Evolutionary conservation across 2,888 invertebrate genomes (phyloP), one percentile per base, ranked within the genome.

Genomic region (Temnothorax unifasciatus): DNA sequence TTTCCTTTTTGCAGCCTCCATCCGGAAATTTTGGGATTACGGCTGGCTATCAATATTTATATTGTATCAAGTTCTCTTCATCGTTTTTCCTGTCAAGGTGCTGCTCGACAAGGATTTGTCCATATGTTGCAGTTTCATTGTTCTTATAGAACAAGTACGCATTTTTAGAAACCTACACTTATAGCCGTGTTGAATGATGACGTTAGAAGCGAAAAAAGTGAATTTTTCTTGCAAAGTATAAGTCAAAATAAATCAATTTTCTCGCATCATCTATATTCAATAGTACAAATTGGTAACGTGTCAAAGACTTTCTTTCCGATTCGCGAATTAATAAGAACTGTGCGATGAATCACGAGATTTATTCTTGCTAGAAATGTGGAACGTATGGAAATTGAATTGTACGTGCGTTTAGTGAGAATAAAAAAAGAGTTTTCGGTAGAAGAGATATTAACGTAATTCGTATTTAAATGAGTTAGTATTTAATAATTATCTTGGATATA

Each of bases 61-160:
- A 4, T 4, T 91, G 4, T 96, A 95, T 89, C 93, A 95, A 87
- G 38, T 93, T 15, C 68, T 90, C 3, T 95, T 95, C 63, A 92
- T 96, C 68, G 88, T 92, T 84, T 79, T 95, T 18, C 96, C 96
- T 2, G 93, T 95, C 1, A 90, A 93, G 64, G 91, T 95, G 69
- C 89, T 96, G 3, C 87, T 95, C 18, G 90, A 94, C 9, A 92
- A 95, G 85, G 89, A 95, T 6, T 93, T 97, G 6, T 96, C 96
- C 0, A 95, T 96, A 44, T 96, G 96, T 3, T 96, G 96, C 8
- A 94, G 96, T 25, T 90, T 96, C 8, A 95, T 96, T 38, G 91
- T 97, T 38, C 94, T 96, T 8, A 93, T 95, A 86, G 97, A 97
- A 95, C 96, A 97, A 95, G 97, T 94, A 93, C 90, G 88, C 88